Percentiles rank a stretch among this genome's conserved stretches.
phyloP scores from a whole-genome alignment of 2,797 vertebrate species.

The Cebuella pygmaea region DNA sequence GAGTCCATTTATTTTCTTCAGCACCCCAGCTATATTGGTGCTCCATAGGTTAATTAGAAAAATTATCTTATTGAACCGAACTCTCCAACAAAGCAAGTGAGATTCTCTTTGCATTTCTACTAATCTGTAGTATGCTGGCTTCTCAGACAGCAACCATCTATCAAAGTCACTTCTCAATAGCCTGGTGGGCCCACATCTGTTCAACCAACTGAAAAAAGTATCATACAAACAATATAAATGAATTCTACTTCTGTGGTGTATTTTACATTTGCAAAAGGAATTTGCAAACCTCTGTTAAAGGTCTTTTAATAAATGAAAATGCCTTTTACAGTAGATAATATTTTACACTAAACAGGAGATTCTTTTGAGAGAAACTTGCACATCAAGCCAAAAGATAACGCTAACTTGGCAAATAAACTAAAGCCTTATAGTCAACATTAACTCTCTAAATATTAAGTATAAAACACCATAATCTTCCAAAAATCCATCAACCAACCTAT shows the following conservation, averaged over 20 bases:
- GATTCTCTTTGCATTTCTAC: slow-evolving; percentile 87
- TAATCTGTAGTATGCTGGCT: slow-evolving; percentile 89
- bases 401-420: slow-evolving; percentile 23
- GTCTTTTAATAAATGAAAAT: slow-evolving; percentile 56
- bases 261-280: slow-evolving; percentile 71
- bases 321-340: not conserved
- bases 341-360: slow-evolving; percentile 10
- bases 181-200: slow-evolving; percentile 86
- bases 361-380: slow-evolving; percentile 18
- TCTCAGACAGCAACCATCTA: slow-evolving; percentile 88
- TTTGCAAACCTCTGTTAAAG: slow-evolving; percentile 44
- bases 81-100: slow-evolving; percentile 86
- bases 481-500: slow-evolving; percentile 33
- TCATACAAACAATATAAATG: slow-evolving; percentile 85
- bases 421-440: slow-evolving; percentile 3
- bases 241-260: slow-evolving; percentile 73
- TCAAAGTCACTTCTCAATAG: slow-evolving; percentile 88
- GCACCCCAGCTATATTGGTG: slow-evolving; percentile 83
- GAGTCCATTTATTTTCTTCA: slow-evolving; percentile 85
- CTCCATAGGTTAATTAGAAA: slow-evolving; percentile 95
- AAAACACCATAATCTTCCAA: slow-evolving; percentile 28
- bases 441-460: slow-evolving; percentile 43
- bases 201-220: slow-evolving; percentile 88
- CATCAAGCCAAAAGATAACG: slow-evolving; percentile 38
- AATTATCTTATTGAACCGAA: slow-evolving; percentile 91